Base-by-base conservation (phyloP, 2,888 invertebrate genomes). In the Cephus nigrinus region DNA sequence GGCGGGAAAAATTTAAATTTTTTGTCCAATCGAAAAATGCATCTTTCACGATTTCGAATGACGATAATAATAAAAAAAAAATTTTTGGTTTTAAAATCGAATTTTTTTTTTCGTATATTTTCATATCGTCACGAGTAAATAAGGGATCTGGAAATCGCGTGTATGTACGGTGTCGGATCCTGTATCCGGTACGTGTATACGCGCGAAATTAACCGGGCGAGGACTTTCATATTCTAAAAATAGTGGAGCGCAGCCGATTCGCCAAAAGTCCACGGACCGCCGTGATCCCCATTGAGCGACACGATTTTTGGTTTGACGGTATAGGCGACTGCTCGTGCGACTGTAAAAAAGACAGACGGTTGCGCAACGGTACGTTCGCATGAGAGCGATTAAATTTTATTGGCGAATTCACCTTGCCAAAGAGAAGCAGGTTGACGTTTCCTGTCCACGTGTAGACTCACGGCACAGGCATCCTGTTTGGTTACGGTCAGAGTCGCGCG, bases 221-320 rank as follows among this genome's bases (percentile, higher is more conserved):
- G 34, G 34, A 35, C 84, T 85, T 84, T 84, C 84, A 81, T 85
- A 55, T 75, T 80, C 85, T 84, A 85, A 83, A 84, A 84, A 85
- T 85, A 82, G 80, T 77, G 79, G 68, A 33, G 79, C 74, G 75
- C 80, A 77, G 71, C 71, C 31, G 71, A 84, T 84, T 84, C 78
- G 82, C 76, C 12, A 80, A 84, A 82, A 80, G 81, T 78, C 30
- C 9, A 9, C 23, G 2, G 9, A 55, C 5, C 55, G 55, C 23
- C 9, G 23, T 55, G 55, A 23, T 55, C 2, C 55, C 55, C 55
- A 9, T 40, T 15, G 5, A 5, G 5, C 40, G 40, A 40, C 40
- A 23, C 40, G 40, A 40, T 40, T 40, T 40, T 15, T 4, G 33
- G 33, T 15, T 15, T 2, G 9, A 77, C 31, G 71, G 5, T 31